Conservation (phyloP, 2,797 vertebrate species). For the Graptemys geographica region DNA sequence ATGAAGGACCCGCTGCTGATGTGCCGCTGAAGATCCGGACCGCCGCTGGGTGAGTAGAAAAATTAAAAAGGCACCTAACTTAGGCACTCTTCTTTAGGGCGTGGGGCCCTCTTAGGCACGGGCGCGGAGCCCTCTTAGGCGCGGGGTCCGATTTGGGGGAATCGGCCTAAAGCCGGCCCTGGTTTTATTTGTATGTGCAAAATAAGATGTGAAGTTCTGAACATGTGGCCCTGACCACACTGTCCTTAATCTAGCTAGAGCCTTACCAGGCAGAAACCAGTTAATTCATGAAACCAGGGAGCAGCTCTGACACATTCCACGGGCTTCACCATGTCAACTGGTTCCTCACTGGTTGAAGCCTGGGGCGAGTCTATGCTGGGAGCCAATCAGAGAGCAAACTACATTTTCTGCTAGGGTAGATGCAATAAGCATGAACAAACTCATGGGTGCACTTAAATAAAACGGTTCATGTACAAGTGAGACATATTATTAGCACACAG, state of each 20-base stretch:
- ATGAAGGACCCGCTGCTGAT: too few relatives aligned
- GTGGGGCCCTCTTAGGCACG: too few relatives aligned
- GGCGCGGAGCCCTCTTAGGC: too few relatives aligned
- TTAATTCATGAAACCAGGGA: conserved; percentile 41
- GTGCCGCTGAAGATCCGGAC: too few relatives aligned
- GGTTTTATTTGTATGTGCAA: conserved; percentile 56
- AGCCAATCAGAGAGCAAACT: neutral
- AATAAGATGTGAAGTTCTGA: conserved; percentile 60
- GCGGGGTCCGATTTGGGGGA: too few relatives aligned
- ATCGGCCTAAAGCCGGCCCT: too few relatives aligned
- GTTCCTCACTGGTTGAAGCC: too few relatives aligned
- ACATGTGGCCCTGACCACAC: conserved; percentile 45
- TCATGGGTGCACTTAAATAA: neutral
- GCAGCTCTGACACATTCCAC: neutral
- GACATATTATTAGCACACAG: neutral
- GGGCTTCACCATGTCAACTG: too few relatives aligned
- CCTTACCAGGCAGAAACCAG: conserved; percentile 1
- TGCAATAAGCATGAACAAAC: neutral
- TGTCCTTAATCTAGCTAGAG: conserved; percentile 19
- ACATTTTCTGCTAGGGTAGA: neutral
- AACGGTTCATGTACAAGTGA: neutral
- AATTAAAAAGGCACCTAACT: too few relatives aligned
- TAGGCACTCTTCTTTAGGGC: too few relatives aligned
- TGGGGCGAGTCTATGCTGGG: too few relatives aligned
- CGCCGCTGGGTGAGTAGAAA: too few relatives aligned